Conservation (phyloP, 2,797 vertebrate genomes). For the Chaunax sp. region DNA sequence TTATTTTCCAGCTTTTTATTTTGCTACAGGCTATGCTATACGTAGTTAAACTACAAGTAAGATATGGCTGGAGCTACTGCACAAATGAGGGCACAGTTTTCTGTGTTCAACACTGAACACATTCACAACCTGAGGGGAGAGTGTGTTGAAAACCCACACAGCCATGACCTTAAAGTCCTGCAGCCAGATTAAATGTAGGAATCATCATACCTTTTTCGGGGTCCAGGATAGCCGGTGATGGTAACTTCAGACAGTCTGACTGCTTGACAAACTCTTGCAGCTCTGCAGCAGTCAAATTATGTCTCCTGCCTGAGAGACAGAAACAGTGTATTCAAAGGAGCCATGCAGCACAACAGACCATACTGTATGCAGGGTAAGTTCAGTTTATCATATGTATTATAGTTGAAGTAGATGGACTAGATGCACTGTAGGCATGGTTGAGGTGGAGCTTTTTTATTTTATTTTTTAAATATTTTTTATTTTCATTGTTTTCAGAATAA, state of each 20-base stretch:
- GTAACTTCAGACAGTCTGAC: slow-evolving; percentile 52
- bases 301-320: slow-evolving; percentile 56
- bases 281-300: slow-evolving; percentile 35
- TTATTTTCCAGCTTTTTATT: no score
- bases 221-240: slow-evolving; percentile 27
- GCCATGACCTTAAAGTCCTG: neutral
- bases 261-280: slow-evolving; percentile 61
- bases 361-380: neutral
- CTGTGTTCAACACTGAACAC: no score
- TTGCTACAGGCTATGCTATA: no score
- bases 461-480: no score
- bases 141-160: neutral
- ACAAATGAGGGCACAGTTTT: no score
- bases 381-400: no score
- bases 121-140: neutral
- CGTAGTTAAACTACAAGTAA: no score
- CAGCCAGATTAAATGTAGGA: neutral
- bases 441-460: no score
- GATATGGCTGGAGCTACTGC: neutral
- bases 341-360: neutral
- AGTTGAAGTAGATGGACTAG: no score
- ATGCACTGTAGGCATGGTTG: no score
- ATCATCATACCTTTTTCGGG: slow-evolving; percentile 48
- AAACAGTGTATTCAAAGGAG: neutral
- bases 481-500: no score